These are phyloP conservation scores for Hirudinaria manillensis DNA, from an alignment of 2,888 invertebrate species.

Conservation along the genomic window DNA sequence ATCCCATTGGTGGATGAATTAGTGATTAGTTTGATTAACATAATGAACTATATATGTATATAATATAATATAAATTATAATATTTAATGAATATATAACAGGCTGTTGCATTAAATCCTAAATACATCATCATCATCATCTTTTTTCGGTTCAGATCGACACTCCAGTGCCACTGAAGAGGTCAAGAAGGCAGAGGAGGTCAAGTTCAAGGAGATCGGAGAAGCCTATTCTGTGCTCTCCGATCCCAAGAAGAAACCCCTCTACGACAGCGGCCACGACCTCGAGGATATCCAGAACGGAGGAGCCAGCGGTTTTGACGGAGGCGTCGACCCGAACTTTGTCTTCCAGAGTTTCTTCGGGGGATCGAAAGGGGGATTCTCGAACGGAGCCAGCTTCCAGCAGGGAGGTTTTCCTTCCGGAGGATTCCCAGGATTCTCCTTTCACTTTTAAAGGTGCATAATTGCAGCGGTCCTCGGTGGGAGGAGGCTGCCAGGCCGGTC, in stretches of 20 bases:
- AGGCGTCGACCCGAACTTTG: constrained; percentile 67
- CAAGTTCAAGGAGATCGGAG: constrained; percentile 91
- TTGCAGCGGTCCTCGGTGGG: no score
- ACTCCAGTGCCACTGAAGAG: constrained; percentile 75
- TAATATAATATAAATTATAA: no score
- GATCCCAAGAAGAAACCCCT: constrained; percentile 81
- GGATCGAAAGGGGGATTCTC: constrained; percentile 39
- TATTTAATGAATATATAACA: no score
- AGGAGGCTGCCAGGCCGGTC: background rate
- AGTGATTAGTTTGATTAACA: no score
- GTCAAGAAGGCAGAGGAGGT: constrained; percentile 85
- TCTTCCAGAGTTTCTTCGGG: constrained; percentile 78
- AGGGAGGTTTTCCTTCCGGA: constrained; percentile 5
- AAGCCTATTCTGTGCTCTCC: constrained; percentile 84
- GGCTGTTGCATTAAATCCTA: no score
- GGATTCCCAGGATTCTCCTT: constrained; percentile 62
- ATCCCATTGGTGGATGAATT: no score
- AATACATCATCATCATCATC: no score
- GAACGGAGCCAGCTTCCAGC: constrained; percentile 39
- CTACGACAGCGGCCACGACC: constrained; percentile 84
- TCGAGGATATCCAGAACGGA: constrained; percentile 63
- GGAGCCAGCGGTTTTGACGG: constrained; percentile 76
- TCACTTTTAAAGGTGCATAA: constrained; percentile 60
- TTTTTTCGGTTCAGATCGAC: constrained; percentile 65
- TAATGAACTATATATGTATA: no score